Conservation (phyloP, 2,888 invertebrate species). For the Geotrupes spiniger region DNA sequence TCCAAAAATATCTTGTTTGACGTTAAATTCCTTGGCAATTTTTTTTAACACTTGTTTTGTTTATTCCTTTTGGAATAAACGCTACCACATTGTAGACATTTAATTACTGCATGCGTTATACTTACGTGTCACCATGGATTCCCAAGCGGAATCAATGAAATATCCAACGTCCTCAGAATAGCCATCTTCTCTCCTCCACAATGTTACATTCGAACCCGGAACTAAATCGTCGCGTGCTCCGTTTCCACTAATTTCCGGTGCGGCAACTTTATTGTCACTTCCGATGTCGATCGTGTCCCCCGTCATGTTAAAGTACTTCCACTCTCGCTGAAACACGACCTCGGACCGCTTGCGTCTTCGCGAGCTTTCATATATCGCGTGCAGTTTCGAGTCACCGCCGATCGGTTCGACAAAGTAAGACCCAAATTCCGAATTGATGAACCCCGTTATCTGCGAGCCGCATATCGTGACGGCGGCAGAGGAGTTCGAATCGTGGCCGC, state of each 20-base stretch:
- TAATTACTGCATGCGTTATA: background rate
- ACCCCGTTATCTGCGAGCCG: conserved; percentile 35
- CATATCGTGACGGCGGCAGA: conserved; percentile 41
- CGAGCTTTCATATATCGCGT: conserved; percentile 10
- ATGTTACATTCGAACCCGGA: conserved; percentile 15
- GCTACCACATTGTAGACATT: too few relatives aligned
- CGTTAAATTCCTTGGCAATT: too few relatives aligned
- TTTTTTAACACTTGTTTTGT: too few relatives aligned
- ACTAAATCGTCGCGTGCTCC: conserved; percentile 3
- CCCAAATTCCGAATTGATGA: conserved; percentile 34
- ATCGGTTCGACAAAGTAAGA: conserved; percentile 39
- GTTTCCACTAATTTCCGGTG: conserved; percentile 21
- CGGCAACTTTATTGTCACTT: conserved; percentile 32
- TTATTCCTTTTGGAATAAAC: too few relatives aligned
- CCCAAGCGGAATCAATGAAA: conserved; percentile 51
- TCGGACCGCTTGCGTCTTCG: conserved; percentile 12
- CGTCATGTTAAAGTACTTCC: conserved; percentile 49
- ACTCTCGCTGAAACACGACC: conserved; percentile 13
- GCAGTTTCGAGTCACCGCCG: conserved; percentile 23
- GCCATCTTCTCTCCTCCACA: conserved; percentile 36
- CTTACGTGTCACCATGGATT: conserved; percentile 34
- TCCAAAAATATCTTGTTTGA: too few relatives aligned
- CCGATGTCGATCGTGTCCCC: conserved; percentile 51
- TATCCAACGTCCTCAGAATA: conserved; percentile 50
- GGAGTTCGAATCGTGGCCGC: conserved; percentile 34